A percentile compares a stretch with the other conserved stretches of the same genome.
Conservation (phyloP, 1,140 invertebrate genomes). For the Chrysopa pallens region DNA sequence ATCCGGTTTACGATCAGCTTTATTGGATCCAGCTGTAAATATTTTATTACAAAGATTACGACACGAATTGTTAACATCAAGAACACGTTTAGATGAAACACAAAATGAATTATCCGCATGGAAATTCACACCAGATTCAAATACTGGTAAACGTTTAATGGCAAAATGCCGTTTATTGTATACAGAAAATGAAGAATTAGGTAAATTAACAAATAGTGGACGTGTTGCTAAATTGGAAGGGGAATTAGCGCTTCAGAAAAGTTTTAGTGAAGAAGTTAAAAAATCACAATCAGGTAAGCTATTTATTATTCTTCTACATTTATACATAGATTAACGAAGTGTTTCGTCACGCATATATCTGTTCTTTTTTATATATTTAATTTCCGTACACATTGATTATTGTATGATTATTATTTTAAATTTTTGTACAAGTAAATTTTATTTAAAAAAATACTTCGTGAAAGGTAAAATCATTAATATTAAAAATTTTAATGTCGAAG, state of each 20-base stretch:
- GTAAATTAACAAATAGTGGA: conserved; percentile 88
- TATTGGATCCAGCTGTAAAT: conserved; percentile 92
- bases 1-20: conserved; percentile 55
- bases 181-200: conserved; percentile 95
- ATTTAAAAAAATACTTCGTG: too few relatives aligned
- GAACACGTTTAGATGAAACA: conserved; percentile 85
- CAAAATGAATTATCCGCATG: conserved; percentile 95
- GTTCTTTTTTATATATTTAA: too few relatives aligned
- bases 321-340: too few relatives aligned
- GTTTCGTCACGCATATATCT: too few relatives aligned
- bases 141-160: conserved; percentile 95
- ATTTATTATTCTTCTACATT: conserved; percentile 4
- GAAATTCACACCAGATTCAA: conserved; percentile 97
- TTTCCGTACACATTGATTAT: too few relatives aligned
- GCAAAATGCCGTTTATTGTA: conserved; percentile 91
- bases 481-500: too few relatives aligned
- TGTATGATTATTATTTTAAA: too few relatives aligned
- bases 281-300: conserved; percentile 81
- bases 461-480: too few relatives aligned
- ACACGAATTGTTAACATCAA: conserved; percentile 76
- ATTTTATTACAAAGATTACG: conserved; percentile 80
- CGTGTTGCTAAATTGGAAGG: conserved; percentile 89
- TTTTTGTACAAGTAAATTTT: too few relatives aligned
- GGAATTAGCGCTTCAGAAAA: conserved; percentile 87
- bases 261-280: conserved; percentile 90